These are phyloP conservation scores for Bolinopsis microptera DNA, from an alignment of 37 sponge, comb jelly and placozoan species.

Conservation along the genomic window DNA sequence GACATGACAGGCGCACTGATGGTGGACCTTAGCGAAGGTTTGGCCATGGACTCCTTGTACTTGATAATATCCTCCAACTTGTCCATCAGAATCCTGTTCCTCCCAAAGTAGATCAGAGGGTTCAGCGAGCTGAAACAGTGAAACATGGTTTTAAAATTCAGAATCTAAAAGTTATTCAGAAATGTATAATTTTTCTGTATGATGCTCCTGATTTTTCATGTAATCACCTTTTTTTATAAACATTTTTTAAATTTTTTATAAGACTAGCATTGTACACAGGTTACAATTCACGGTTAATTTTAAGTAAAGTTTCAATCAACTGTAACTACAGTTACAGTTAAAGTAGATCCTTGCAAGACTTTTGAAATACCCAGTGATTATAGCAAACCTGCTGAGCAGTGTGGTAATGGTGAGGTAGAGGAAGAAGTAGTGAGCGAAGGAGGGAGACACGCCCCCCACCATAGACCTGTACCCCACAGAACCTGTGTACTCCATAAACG, in stretches of 20 bases:
- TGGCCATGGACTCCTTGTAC: neutral
- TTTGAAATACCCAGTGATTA: no score
- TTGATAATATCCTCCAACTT: neutral
- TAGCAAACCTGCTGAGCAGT: neutral
- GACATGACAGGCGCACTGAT: slow-evolving; percentile 15
- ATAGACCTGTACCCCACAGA: neutral
- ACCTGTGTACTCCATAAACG: neutral
- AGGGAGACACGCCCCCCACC: neutral
- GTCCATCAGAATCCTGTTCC: slow-evolving; percentile 18
- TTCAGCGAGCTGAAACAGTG: neutral
- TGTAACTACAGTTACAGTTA: no score
- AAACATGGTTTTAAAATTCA: neutral
- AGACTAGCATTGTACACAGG: no score
- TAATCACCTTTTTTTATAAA: no score
- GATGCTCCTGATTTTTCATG: no score
- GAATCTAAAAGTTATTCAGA: neutral
- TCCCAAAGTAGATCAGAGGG: slow-evolving; percentile 2
- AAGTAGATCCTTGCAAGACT: no score
- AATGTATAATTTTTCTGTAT: neutral
- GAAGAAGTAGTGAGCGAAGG: slow-evolving; percentile 10
- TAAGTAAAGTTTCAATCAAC: no score
- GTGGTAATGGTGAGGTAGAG: neutral
- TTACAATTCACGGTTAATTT: no score
- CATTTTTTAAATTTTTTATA: no score
- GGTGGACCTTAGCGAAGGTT: neutral